Evolutionary conservation across 2,113 vertebrate species (phyloP).

Genomic region (Xiphias gladius): DNA sequence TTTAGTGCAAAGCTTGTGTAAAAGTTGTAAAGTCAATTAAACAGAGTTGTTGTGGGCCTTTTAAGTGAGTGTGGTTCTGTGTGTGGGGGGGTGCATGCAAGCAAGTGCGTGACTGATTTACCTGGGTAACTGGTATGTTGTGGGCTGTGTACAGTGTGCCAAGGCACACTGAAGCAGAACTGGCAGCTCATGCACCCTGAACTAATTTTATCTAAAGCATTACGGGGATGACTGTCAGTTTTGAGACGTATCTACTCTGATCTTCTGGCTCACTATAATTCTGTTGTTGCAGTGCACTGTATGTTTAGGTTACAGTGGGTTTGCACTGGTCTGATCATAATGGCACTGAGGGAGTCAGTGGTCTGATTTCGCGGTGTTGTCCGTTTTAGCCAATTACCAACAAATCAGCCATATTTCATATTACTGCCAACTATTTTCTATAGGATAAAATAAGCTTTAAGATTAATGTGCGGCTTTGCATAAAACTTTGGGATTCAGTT

Average conservation of each 20-base stretch:
- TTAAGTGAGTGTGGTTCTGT: slow-evolving; percentile 10
- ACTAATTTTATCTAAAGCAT: slow-evolving; percentile 45
- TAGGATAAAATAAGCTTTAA: not conserved
- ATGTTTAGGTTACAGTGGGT: not conserved
- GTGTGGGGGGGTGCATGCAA: slow-evolving; percentile 7
- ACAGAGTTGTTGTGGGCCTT: slow-evolving; percentile 21
- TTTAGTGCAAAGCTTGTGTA: slow-evolving; percentile 67
- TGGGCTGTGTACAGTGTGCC: slow-evolving; percentile 14
- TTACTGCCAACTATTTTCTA: not conserved
- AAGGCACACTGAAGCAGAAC: slow-evolving; percentile 36
- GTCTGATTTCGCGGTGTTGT: not conserved
- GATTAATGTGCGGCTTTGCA: not conserved
- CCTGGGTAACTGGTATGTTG: slow-evolving; percentile 18
- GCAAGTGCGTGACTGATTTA: slow-evolving; percentile 25
- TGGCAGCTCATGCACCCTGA: slow-evolving; percentile 28
- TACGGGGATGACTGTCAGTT: slow-evolving; percentile 40
- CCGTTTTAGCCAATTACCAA: not conserved
- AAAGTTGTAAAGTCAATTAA: slow-evolving; percentile 73
- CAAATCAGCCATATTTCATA: not conserved
- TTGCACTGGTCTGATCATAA: slow-evolving; percentile 4
- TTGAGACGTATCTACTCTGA: slow-evolving; percentile 33
- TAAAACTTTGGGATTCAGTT: too few relatives aligned
- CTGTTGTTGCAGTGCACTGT: not conserved
- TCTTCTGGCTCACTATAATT: slow-evolving; percentile 22
- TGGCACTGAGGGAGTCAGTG: not conserved